Base-by-base conservation (phyloP, 2,113 vertebrate species). In the Atrichornis clamosus region DNA sequence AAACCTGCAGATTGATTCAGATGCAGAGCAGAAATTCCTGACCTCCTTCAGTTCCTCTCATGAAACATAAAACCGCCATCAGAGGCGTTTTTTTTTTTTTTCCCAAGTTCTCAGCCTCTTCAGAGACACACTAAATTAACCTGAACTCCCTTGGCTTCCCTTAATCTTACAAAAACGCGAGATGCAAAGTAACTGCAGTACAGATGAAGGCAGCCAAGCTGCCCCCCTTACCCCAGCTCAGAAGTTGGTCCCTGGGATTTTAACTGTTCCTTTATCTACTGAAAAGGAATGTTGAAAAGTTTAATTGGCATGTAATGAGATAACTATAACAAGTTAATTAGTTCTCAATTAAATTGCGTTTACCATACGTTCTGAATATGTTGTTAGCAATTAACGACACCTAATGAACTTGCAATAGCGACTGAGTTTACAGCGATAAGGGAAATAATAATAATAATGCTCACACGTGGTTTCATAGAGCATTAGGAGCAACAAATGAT, bases 311-410 rank as follows among this genome's bases (percentile, higher is more conserved):
- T 95, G 93, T 97, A 98, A 98, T 39, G 77, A 97, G 97, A 97
- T 98, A 97, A 98, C 96, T 94, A 84, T 97, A 98, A 97, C 96
- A 97, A 97, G 97, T 97, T 98, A 98, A 98, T 98, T 98, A 97
- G 97, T 97, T 97, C 96, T 97, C 98, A 97, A 97, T 98, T 98
- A 98, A 97, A 97, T 95, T 93, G 90, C 72, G 7, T 98, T 98
- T 97, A 87, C 97, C 95, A 91, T 97, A 94, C 93, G 63, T 97
- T 95, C 96, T 91, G 97, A 96, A 95, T 95, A 89, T 95, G 93
- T 95, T 96, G 89, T 82, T 95, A 78, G 97, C 97, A 97, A 98
- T 98, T 98, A 97, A 97, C 33, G n/a, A 90, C 93, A 90, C 82
- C 95, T 97, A 97, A 97, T 97, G 97, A 97, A 97, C 96, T 96